Percentiles rank a stretch among this genome's conserved stretches.
These are phyloP conservation scores for Meiosimyza platycephala DNA, from an alignment of 2,888 invertebrate genomes.

Conservation along the genomic window DNA sequence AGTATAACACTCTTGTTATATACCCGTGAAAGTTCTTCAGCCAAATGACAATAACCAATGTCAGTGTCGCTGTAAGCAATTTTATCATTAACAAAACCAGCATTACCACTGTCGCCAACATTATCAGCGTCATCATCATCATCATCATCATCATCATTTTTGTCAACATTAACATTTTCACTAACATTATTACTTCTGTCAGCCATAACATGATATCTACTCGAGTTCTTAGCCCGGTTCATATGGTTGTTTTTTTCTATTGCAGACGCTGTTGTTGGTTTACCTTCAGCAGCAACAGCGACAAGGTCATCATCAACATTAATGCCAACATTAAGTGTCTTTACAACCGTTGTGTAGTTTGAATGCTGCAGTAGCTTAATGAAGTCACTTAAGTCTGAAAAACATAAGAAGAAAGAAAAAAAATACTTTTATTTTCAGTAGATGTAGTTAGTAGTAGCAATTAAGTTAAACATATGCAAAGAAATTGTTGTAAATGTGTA, in stretches of 20 bases:
- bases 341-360: conserved; percentile 65
- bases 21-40: conserved; percentile 61
- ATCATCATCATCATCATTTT: conserved; percentile 5
- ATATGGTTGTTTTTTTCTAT: conserved; percentile 28
- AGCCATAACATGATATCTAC: conserved; percentile 22
- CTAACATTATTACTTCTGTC: neutral
- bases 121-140: neutral
- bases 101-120: neutral
- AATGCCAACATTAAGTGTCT: conserved; percentile 63
- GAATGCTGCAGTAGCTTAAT: conserved; percentile 64
- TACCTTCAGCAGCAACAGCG: conserved; percentile 38
- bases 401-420: conserved; percentile 1
- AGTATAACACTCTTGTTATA: conserved; percentile 65
- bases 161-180: conserved; percentile 11
- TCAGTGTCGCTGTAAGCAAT: conserved; percentile 28
- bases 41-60: conserved; percentile 63
- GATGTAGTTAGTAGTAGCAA: neutral
- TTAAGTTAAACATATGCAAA: neutral
- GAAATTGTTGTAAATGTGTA: neutral
- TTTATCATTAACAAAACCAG: conserved; percentile 7
- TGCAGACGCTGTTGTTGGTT: conserved; percentile 44
- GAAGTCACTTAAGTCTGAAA: conserved; percentile 65
- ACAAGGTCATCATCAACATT: conserved; percentile 54
- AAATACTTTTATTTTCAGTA: conserved; percentile 16
- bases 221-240: conserved; percentile 9